phyloP scores from a whole-genome alignment of 2,888 invertebrate species.

The Onchidella celtica region DNA sequence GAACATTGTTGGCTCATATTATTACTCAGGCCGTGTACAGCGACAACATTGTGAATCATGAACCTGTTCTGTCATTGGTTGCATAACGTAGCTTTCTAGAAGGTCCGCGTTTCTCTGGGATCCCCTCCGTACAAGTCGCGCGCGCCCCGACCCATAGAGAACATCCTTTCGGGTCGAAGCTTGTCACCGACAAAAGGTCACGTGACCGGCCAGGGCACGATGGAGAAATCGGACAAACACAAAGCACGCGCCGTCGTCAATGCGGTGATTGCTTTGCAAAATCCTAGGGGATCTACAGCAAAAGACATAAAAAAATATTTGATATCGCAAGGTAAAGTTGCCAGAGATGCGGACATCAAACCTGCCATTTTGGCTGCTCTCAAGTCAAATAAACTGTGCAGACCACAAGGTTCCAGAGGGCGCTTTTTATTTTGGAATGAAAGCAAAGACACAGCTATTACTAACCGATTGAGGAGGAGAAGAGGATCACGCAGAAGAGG shows the following conservation, averaged over 20 bases:
- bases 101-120: not conserved
- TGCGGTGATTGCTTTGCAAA: slow-evolving; percentile 26
- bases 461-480: not conserved
- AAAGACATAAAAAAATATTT: slow-evolving; percentile 18
- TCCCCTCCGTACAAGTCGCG: not conserved
- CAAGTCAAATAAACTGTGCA: slow-evolving; percentile 13
- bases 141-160: not conserved
- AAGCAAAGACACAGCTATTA: too few species aligned
- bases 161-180: not conserved
- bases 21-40: too few species aligned
- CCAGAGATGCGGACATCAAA: not conserved
- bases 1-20: too few species aligned
- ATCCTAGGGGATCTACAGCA: not conserved
- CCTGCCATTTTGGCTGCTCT: slow-evolving; percentile 35
- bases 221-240: too few species aligned
- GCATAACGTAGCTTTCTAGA: too few species aligned
- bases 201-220: too few species aligned
- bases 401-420: not conserved
- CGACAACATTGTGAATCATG: too few species aligned
- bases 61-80: too few species aligned
- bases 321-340: slow-evolving; percentile 14
- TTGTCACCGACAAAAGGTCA: not conserved
- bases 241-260: not conserved
- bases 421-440: slow-evolving; percentile 21
- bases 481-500: not conserved